Percentiles rank a stretch among this genome's conserved stretches.
phyloP scores from a whole-genome alignment of 2,113 vertebrate genomes.

The Coregonus clupeaformis region DNA sequence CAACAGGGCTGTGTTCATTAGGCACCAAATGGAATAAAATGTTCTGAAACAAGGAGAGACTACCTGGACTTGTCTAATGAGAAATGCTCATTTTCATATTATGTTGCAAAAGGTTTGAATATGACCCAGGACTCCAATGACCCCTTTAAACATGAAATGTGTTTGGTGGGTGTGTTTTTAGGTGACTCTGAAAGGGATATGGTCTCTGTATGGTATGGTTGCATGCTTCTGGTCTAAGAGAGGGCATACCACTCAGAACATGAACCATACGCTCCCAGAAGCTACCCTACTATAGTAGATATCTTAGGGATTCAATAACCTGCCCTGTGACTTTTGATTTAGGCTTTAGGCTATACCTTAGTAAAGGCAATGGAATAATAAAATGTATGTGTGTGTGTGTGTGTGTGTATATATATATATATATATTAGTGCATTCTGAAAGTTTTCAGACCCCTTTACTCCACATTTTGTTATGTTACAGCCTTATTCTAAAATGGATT shows the following conservation, averaged over 20 bases:
- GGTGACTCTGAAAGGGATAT: conserved; percentile 18
- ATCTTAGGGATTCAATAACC: background rate
- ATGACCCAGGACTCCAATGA: conserved; percentile 2
- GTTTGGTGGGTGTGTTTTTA: background rate
- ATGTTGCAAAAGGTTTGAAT: too few species aligned
- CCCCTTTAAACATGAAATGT: background rate
- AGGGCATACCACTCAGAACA: conserved; percentile 6
- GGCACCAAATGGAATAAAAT: too few species aligned
- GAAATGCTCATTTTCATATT: too few species aligned
- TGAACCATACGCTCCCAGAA: background rate
- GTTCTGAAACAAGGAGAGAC: too few species aligned
- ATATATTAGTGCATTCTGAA: too few species aligned
- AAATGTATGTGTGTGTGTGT: too few species aligned
- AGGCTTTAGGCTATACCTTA: background rate
- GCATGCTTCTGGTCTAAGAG: conserved; percentile 17
- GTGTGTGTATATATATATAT: too few species aligned
- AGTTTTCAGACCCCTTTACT: too few species aligned
- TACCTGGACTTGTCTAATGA: too few species aligned
- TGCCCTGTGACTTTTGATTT: background rate
- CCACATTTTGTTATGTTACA: too few species aligned
- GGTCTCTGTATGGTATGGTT: background rate
- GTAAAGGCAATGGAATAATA: background rate
- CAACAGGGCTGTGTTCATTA: background rate
- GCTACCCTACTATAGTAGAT: conserved; percentile 14
- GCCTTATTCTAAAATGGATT: too few species aligned